Conservation (phyloP, 2,888 invertebrate species). For the Luperina testacea region DNA sequence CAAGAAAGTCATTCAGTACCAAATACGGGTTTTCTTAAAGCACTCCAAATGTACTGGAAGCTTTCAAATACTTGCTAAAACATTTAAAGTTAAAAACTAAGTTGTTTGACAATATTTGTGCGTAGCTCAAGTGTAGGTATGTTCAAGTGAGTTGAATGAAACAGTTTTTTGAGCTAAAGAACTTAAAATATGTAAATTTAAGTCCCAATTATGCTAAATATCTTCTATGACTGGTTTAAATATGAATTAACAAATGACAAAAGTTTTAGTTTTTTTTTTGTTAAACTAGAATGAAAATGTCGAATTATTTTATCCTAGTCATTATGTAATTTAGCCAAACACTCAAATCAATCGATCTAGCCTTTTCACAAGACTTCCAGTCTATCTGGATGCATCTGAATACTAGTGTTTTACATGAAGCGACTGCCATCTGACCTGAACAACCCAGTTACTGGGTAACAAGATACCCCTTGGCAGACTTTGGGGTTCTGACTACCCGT, state of each 20-base stretch:
- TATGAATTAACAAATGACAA: background rate
- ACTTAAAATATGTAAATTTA: background rate
- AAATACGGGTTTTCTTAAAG: slow-evolving; percentile 7
- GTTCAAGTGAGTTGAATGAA: background rate
- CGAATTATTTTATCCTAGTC: too few species aligned
- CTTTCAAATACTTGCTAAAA: slow-evolving; percentile 20
- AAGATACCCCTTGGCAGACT: too few species aligned
- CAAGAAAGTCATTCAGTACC: background rate
- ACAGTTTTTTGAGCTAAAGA: background rate
- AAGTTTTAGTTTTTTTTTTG: too few species aligned
- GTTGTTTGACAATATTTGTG: slow-evolving; percentile 22
- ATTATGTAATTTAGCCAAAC: too few species aligned
- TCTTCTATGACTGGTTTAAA: background rate
- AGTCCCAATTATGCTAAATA: background rate
- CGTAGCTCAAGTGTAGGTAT: background rate
- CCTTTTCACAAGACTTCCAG: too few species aligned
- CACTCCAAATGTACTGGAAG: slow-evolving; percentile 16
- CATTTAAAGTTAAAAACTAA: background rate
- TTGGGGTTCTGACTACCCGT: too few species aligned
- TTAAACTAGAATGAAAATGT: too few species aligned
- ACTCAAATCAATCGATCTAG: too few species aligned
- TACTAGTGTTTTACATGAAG: too few species aligned
- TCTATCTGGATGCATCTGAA: too few species aligned
- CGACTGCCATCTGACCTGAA: too few species aligned
- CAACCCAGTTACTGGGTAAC: too few species aligned